Evolutionary conservation across 2,888 invertebrate genomes (phyloP).

Genomic region (Ecliptopera silaceata): DNA sequence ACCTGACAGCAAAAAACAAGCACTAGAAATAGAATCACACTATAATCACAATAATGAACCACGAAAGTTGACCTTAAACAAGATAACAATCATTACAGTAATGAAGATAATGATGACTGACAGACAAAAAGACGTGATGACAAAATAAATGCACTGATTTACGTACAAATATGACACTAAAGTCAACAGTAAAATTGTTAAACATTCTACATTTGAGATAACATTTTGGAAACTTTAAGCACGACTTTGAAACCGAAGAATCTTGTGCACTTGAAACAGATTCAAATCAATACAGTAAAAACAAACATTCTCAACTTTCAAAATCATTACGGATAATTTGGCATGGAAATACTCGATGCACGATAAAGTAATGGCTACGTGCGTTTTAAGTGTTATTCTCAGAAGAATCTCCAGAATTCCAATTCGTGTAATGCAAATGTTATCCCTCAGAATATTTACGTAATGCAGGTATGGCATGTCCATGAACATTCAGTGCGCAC

Average conservation of each 20-base stretch:
- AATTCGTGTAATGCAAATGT: slow-evolving; percentile 26
- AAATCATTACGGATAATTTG: slow-evolving; percentile 17
- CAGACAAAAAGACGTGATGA: slow-evolving; percentile 27
- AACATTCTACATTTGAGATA: too few relatives aligned
- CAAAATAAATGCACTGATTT: slow-evolving; percentile 24
- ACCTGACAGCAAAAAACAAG: neutral
- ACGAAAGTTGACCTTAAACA: slow-evolving; percentile 13
- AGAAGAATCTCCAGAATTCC: slow-evolving; percentile 26
- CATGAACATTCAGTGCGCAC: slow-evolving; percentile 1
- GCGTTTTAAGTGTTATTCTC: slow-evolving; percentile 24
- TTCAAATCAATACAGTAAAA: neutral
- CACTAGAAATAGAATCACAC: neutral
- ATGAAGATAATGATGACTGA: slow-evolving; percentile 21
- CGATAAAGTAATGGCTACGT: slow-evolving; percentile 22
- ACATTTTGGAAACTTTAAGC: too few relatives aligned
- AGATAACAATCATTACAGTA: slow-evolving; percentile 10
- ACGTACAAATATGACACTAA: slow-evolving; percentile 21
- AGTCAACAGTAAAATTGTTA: neutral
- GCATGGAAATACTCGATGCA: slow-evolving; percentile 9
- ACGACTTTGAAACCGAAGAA: too few relatives aligned
- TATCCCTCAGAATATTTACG: slow-evolving; percentile 20
- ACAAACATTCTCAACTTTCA: neutral
- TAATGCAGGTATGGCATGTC: slow-evolving; percentile 12
- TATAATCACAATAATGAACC: neutral
- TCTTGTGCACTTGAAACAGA: neutral